These are phyloP conservation scores for Apodemia duryi DNA, from an alignment of 2,888 invertebrate genomes.

Conservation along the genomic window DNA sequence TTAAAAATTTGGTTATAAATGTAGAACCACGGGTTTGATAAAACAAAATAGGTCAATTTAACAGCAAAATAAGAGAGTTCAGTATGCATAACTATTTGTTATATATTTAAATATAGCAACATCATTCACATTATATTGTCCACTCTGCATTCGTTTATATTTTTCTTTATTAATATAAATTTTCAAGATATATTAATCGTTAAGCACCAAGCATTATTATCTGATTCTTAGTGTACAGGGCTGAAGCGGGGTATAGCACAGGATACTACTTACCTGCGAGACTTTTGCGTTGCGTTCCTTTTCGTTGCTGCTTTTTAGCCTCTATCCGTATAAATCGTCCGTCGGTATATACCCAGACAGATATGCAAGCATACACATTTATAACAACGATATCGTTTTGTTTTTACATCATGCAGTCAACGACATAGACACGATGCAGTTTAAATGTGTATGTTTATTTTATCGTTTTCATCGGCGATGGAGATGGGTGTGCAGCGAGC, in stretches of 20 bases:
- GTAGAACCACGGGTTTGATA: too few relatives aligned
- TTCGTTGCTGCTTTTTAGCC: slow-evolving; percentile 97
- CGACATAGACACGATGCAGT: slow-evolving; percentile 73
- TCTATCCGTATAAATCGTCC: slow-evolving; percentile 81
- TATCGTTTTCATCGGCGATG: slow-evolving; percentile 61
- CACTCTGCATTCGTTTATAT: slow-evolving; percentile 19
- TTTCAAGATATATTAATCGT: slow-evolving; percentile 13
- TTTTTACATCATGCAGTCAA: slow-evolving; percentile 75
- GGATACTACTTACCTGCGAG: slow-evolving; percentile 88
- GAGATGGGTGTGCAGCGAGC: slow-evolving; percentile 74
- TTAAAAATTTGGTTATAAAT: too few relatives aligned
- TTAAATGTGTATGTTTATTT: slow-evolving; percentile 65
- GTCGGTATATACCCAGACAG: slow-evolving; percentile 40
- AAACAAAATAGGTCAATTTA: too few relatives aligned
- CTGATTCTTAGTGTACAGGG: slow-evolving; percentile 58
- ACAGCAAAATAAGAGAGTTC: too few relatives aligned
- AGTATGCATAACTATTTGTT: background rate
- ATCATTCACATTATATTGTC: slow-evolving; percentile 6
- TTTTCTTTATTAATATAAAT: slow-evolving; percentile 20
- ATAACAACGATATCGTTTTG: slow-evolving; percentile 51
- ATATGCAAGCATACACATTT: slow-evolving; percentile 67
- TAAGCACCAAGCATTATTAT: slow-evolving; percentile 24
- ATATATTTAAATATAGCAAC: background rate
- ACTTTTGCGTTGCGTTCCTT: slow-evolving; percentile 84
- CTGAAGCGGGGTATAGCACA: slow-evolving; percentile 64